Percentiles rank a stretch among this genome's conserved stretches.
phyloP scores from a whole-genome alignment of 2,888 invertebrate species.

The Labia minor region DNA sequence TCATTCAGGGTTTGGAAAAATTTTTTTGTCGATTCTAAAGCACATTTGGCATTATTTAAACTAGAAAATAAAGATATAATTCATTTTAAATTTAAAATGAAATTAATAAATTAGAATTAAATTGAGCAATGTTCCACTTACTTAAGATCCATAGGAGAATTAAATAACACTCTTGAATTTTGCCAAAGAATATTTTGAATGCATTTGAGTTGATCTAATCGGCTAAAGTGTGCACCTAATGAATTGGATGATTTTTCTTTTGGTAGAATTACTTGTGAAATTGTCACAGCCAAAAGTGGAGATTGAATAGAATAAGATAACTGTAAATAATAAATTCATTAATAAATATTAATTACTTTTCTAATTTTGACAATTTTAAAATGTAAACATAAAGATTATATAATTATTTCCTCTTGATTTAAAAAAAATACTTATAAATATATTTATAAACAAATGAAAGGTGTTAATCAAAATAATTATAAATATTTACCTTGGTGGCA shows the following conservation, averaged over 20 bases:
- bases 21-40: constrained; percentile 25
- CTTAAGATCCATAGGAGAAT: neutral
- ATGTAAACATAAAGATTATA: too few relatives aligned
- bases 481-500: too few relatives aligned
- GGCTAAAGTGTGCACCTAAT: constrained; percentile 42
- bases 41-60: constrained; percentile 28
- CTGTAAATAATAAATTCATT: constrained; percentile 24
- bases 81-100: constrained; percentile 8
- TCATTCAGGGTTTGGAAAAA: constrained; percentile 26
- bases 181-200: constrained; percentile 49
- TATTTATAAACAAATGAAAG: too few relatives aligned
- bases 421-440: too few relatives aligned
- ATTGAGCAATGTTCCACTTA: constrained; percentile 31
- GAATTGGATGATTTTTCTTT: constrained; percentile 32
- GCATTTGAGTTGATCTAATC: constrained; percentile 40
- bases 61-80: constrained; percentile 26
- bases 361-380: neutral
- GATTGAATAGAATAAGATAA: constrained; percentile 24
- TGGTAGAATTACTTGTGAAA: constrained; percentile 23
- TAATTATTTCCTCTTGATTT: too few relatives aligned
- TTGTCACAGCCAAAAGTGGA: constrained; percentile 27
- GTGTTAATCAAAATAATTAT: too few relatives aligned
- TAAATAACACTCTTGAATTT: constrained; percentile 28
- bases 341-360: constrained; percentile 15
- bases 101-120: constrained; percentile 22